These are phyloP conservation scores for Bombus superbus DNA, from an alignment of 1,140 invertebrate species.

Conservation along the genomic window DNA sequence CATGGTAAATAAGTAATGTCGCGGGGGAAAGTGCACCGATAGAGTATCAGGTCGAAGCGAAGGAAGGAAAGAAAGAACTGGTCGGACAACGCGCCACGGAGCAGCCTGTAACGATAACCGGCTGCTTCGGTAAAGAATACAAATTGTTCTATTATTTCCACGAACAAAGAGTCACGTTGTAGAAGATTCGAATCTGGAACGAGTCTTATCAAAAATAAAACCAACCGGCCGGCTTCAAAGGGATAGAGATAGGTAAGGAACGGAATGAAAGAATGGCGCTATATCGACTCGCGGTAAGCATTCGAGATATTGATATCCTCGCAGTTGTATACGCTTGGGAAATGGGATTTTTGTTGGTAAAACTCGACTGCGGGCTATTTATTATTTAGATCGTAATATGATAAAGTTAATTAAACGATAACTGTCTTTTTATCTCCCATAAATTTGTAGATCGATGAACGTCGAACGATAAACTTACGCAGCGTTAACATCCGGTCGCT, in stretches of 20 bases:
- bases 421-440: not conserved
- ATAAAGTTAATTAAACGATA: not conserved
- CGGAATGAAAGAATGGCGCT: not conserved
- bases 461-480: not conserved
- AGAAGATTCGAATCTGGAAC: slow-evolving; percentile 30
- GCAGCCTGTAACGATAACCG: slow-evolving; percentile 17
- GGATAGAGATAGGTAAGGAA: not conserved
- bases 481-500: not conserved
- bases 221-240: not conserved
- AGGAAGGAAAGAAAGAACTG: not conserved
- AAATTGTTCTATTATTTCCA: slow-evolving; percentile 45
- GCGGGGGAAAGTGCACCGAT: not conserved
- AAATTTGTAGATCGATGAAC: not conserved
- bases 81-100: not conserved
- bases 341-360: not conserved
- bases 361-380: not conserved
- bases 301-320: not conserved
- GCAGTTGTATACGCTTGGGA: no score
- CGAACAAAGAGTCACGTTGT: slow-evolving; percentile 9
- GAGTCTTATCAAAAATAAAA: slow-evolving; percentile 47
- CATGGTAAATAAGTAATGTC: slow-evolving; percentile 35
- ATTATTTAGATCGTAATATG: not conserved
- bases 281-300: slow-evolving; percentile 11
- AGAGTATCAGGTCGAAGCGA: not conserved
- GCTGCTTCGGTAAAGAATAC: slow-evolving; percentile 33